phyloP scores from a whole-genome alignment of 30 jellyfish, hydroid and myxozoan genomes.

The Hydra vulgaris region DNA sequence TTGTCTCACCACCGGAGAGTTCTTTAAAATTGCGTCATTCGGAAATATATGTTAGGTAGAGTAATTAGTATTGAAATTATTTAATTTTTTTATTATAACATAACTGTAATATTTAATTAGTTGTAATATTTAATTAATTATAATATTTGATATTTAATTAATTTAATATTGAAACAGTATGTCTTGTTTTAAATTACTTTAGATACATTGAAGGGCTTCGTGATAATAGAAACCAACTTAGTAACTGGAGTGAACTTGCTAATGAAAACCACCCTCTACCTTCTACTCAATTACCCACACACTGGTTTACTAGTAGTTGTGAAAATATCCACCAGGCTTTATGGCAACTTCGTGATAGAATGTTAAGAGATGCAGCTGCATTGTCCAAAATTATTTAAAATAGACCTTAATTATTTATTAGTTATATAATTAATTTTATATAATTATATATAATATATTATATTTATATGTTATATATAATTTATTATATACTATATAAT shows the following conservation, averaged over 20 bases:
- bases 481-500: no score
- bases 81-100: no score
- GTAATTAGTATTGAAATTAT: no score
- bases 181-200: not conserved
- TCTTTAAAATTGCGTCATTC: conserved; percentile 80
- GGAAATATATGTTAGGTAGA: conserved; percentile 74
- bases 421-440: not conserved
- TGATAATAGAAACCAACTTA: conserved; percentile 57
- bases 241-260: conserved; percentile 81
- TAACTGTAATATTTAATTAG: no score
- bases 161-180: no score
- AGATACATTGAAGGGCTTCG: conserved; percentile 93
- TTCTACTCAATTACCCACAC: conserved; percentile 44
- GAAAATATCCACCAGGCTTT: conserved; percentile 40
- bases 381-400: conserved; percentile 17
- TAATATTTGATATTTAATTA: not conserved
- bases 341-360: conserved; percentile 71
- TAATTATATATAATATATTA: no score
- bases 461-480: no score
- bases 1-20: conserved; percentile 63
- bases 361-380: conserved; percentile 62
- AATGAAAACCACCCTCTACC: conserved; percentile 28
- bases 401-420: not conserved
- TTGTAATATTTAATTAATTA: no score
- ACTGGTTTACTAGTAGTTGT: conserved; percentile 48